These are phyloP conservation scores for Taenioides sp. DNA, from an alignment of 2,797 vertebrate genomes.

Conservation along the genomic window DNA sequence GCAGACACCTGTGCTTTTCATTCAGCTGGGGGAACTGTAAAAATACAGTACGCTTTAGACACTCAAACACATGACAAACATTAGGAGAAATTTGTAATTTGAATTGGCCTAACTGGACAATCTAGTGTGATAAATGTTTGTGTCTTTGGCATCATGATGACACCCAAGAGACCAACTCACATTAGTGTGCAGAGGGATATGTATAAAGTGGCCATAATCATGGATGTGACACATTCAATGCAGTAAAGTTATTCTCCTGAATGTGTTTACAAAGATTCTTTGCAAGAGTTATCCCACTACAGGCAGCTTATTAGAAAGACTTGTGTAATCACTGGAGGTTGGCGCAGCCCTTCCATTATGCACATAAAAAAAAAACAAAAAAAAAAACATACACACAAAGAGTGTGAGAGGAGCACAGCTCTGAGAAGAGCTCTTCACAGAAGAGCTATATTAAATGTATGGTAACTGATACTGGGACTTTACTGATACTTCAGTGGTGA, in stretches of 20 bases:
- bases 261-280: slow-evolving; percentile 38
- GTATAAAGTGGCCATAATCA: not conserved
- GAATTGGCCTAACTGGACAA: not conserved
- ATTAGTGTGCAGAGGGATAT: not conserved
- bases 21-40: slow-evolving; percentile 7
- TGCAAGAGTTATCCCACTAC: slow-evolving; percentile 36
- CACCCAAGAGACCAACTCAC: not conserved
- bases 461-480: slow-evolving; percentile 46
- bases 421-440: slow-evolving; percentile 49
- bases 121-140: not conserved
- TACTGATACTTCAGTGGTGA: slow-evolving; percentile 46
- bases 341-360: slow-evolving; percentile 1
- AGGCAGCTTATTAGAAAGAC: slow-evolving; percentile 37
- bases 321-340: slow-evolving; percentile 38
- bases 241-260: slow-evolving; percentile 1
- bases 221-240: slow-evolving; percentile 4
- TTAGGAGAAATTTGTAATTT: not conserved
- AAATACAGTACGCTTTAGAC: not conserved
- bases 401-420: slow-evolving; percentile 11
- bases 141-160: not conserved
- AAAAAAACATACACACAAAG: not conserved
- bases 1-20: slow-evolving; percentile 28
- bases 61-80: not conserved
- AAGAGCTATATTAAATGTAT: slow-evolving; percentile 62
- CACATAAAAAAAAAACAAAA: slow-evolving; percentile 16